phyloP scores from a whole-genome alignment of 1,140 invertebrate species.

The Tetramorium simillimum region DNA sequence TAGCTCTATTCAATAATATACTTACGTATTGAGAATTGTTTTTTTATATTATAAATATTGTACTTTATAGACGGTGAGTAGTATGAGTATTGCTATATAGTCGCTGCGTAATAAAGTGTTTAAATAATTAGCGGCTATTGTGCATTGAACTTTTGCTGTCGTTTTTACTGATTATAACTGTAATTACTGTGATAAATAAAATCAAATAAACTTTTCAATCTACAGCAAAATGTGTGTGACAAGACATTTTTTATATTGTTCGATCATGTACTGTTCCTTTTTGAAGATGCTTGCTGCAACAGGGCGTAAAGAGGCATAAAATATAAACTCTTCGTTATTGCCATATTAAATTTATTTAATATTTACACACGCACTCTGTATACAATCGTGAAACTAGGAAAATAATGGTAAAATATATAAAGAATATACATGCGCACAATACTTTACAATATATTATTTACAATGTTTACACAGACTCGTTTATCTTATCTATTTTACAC shows the following conservation, averaged over 20 bases:
- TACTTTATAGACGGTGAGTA: not conserved
- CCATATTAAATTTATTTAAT: conserved; percentile 72
- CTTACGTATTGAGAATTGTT: not conserved
- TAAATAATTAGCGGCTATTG: conserved; percentile 15
- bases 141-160: not conserved
- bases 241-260: not conserved
- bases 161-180: conserved; percentile 23
- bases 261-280: not conserved
- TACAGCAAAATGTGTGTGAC: not conserved
- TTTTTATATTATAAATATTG: conserved; percentile 30
- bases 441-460: conserved; percentile 84
- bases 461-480: conserved; percentile 83
- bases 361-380: conserved; percentile 73
- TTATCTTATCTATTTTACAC: conserved; percentile 79
- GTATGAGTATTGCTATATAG: not conserved
- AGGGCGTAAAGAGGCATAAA: not conserved
- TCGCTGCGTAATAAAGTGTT: not conserved
- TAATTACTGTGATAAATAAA: conserved; percentile 53
- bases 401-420: conserved; percentile 68
- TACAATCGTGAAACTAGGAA: conserved; percentile 67
- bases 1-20: not conserved
- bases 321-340: conserved; percentile 27
- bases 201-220: conserved; percentile 24
- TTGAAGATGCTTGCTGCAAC: not conserved
- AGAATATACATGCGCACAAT: conserved; percentile 81